Evolutionary conservation across 2,888 invertebrate genomes (phyloP).

Genomic region (Melieria picta): DNA sequence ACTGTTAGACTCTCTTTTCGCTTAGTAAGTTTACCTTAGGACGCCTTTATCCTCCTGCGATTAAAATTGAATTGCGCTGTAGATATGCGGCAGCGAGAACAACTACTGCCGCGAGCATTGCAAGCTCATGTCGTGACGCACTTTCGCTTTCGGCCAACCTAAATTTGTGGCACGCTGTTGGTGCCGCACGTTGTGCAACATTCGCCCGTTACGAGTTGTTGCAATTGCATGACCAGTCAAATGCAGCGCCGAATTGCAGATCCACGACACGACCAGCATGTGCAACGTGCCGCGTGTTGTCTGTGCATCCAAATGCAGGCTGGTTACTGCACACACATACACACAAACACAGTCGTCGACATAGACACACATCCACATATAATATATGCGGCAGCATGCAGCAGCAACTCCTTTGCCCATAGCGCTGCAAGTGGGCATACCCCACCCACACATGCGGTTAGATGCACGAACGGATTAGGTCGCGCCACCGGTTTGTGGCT

Average conservation of each 20-base stretch:
- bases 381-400: not conserved
- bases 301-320: slow-evolving; percentile 7
- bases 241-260: slow-evolving; percentile 25
- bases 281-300: slow-evolving; percentile 21
- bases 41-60: no score
- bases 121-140: slow-evolving; percentile 26
- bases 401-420: no score
- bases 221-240: slow-evolving; percentile 5
- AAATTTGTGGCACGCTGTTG: slow-evolving; percentile 7
- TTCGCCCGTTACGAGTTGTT: not conserved
- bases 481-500: slow-evolving; percentile 5
- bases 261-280: slow-evolving; percentile 18
- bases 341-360: not conserved
- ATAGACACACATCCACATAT: slow-evolving; percentile 2
- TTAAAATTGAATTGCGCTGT: no score
- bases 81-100: no score
- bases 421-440: no score
- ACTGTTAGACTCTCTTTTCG: no score
- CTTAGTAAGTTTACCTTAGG: no score
- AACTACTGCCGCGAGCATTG: no score
- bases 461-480: not conserved
- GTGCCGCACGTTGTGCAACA: not conserved
- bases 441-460: no score
- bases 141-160: slow-evolving; percentile 33
- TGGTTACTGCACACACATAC: not conserved